A percentile compares a stretch with the other conserved stretches of the same genome.
These are phyloP conservation scores for Parelbella ahira DNA, from an alignment of 2,888 invertebrate species.

Conservation along the genomic window DNA sequence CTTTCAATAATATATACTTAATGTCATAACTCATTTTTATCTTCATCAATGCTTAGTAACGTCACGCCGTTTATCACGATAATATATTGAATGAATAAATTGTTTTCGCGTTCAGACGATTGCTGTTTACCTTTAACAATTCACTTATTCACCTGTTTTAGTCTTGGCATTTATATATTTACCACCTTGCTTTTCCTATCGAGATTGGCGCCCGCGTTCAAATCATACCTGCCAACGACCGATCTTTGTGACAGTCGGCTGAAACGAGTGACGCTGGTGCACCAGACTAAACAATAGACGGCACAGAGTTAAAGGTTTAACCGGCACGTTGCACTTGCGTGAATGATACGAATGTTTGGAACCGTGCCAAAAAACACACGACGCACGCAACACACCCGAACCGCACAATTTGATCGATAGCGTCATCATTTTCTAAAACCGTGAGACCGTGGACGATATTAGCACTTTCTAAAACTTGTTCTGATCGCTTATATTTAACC, in stretches of 20 bases:
- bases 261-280: slow-evolving; percentile 25
- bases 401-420: no score
- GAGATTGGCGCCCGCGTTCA: slow-evolving; percentile 9
- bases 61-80: no score
- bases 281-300: slow-evolving; percentile 41
- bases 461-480: slow-evolving; percentile 38
- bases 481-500: slow-evolving; percentile 1
- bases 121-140: no score
- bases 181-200: slow-evolving; percentile 6
- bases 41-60: no score
- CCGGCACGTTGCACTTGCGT: slow-evolving; percentile 37
- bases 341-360: slow-evolving; percentile 30
- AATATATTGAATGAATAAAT: no score
- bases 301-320: slow-evolving; percentile 29
- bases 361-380: slow-evolving; percentile 30
- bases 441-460: slow-evolving; percentile 18
- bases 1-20: no score
- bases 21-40: no score
- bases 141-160: background rate
- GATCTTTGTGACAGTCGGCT: slow-evolving; percentile 2
- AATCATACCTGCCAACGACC: slow-evolving; percentile 12
- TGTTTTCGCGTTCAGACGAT: no score
- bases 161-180: slow-evolving; percentile 10
- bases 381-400: slow-evolving; percentile 7
- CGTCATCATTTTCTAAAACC: slow-evolving; percentile 8